These are phyloP conservation scores for Trichopoda pennipes DNA, from an alignment of 2,888 invertebrate genomes.

Conservation along the genomic window DNA sequence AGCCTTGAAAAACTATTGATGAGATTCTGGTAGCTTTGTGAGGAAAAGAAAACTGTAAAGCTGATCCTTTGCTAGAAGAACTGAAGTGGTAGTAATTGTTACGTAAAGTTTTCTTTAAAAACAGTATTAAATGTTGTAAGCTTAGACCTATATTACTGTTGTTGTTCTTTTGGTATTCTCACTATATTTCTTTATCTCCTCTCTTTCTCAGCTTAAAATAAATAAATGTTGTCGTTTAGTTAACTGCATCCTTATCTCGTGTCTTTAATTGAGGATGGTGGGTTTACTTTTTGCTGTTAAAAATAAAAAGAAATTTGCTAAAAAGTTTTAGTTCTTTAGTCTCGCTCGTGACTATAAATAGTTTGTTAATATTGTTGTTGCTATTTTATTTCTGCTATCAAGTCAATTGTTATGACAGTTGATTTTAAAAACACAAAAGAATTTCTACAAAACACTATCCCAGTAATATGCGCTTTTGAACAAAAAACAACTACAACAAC, in stretches of 20 bases:
- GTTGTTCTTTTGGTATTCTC: background rate
- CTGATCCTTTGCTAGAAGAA: too few species aligned
- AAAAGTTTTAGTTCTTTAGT: slow-evolving; percentile 24
- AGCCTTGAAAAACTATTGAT: too few species aligned
- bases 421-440: slow-evolving; percentile 38
- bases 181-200: background rate
- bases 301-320: background rate
- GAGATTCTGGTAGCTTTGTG: too few species aligned
- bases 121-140: too few species aligned
- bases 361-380: slow-evolving; percentile 28
- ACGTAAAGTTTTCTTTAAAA: too few species aligned
- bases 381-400: slow-evolving; percentile 26
- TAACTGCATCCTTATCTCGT: slow-evolving; percentile 2
- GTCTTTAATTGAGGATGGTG: background rate
- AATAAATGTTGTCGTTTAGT: background rate
- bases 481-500: background rate
- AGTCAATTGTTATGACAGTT: slow-evolving; percentile 64
- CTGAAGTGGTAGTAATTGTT: too few species aligned
- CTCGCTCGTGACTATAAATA: slow-evolving; percentile 7
- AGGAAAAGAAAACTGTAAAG: too few species aligned
- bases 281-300: slow-evolving; percentile 5
- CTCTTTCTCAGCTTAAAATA: too few species aligned
- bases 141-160: background rate
- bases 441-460: slow-evolving; percentile 7
- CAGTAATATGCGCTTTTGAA: slow-evolving; percentile 12